A percentile compares a stretch with the other conserved stretches of the same genome.
These are phyloP conservation scores for Varanus salvator DNA, from an alignment of 2,113 vertebrate species.

Conservation along the genomic window DNA sequence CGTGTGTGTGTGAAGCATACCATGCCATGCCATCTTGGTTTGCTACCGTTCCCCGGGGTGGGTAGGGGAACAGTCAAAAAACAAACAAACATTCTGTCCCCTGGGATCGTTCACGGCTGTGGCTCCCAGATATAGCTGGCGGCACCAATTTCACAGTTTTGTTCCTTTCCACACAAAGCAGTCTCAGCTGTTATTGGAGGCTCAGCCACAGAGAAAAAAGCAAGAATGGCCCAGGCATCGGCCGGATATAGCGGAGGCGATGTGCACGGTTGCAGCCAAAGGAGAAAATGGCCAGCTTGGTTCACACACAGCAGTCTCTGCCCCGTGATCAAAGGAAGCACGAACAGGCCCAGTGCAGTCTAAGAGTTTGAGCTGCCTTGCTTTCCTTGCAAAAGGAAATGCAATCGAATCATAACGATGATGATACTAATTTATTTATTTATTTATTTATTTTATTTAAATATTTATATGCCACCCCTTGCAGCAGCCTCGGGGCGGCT, in stretches of 20 bases:
- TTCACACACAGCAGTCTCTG: neutral
- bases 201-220: neutral
- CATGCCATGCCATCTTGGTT: neutral
- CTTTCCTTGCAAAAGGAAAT: too few species aligned
- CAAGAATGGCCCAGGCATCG: neutral
- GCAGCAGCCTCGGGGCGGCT: too few species aligned
- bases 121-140: neutral
- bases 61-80: neutral
- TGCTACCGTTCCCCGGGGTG: neutral
- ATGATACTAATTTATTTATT: too few species aligned
- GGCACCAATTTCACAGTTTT: neutral
- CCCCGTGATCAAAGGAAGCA: neutral
- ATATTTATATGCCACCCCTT: too few species aligned
- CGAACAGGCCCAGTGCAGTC: neutral
- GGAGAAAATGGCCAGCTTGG: neutral
- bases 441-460: too few species aligned
- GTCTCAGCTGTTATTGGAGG: neutral
- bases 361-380: too few species aligned
- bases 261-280: neutral
- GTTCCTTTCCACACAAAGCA: neutral
- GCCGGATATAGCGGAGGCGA: too few species aligned
- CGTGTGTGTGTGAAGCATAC: neutral
- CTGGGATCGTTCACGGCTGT: neutral
- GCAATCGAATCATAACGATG: too few species aligned
- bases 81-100: neutral